These are phyloP conservation scores for Ispidina lecontei DNA, from an alignment of 2,797 vertebrate species.

Conservation along the genomic window DNA sequence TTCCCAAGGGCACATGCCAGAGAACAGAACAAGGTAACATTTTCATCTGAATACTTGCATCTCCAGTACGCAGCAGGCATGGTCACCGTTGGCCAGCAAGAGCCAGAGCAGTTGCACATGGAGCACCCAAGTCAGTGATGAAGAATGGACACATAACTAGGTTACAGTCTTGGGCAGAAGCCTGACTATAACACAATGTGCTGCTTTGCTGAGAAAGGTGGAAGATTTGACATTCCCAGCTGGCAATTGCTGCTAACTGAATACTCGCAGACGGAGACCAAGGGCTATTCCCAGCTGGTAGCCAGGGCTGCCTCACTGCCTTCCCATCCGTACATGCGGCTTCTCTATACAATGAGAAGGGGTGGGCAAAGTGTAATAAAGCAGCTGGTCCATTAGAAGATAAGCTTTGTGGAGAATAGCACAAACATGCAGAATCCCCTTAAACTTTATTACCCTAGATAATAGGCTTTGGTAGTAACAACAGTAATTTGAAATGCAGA, in stretches of 20 bases:
- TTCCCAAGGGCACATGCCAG: background rate
- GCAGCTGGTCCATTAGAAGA: conserved; percentile 81
- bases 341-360: conserved; percentile 60
- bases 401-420: conserved; percentile 78
- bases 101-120: background rate
- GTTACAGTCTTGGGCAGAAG: conserved; percentile 21
- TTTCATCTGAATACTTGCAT: background rate
- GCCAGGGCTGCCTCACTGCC: conserved; percentile 32
- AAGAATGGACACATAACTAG: background rate
- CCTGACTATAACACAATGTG: background rate
- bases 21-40: background rate
- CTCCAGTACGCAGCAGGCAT: background rate
- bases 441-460: conserved; percentile 78
- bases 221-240: conserved; percentile 66
- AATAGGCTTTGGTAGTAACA: conserved; percentile 76
- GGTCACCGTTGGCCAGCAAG: background rate
- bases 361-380: conserved; percentile 68
- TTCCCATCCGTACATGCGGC: conserved; percentile 40
- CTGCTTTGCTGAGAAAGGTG: conserved; percentile 65
- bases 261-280: conserved; percentile 72
- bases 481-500: conserved; percentile 71
- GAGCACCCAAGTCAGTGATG: background rate
- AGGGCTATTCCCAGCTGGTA: conserved; percentile 76
- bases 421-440: conserved; percentile 77
- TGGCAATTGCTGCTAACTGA: conserved; percentile 72